Conservation (phyloP, 2,113 vertebrate genomes). For the Oenanthe oenanthe region DNA sequence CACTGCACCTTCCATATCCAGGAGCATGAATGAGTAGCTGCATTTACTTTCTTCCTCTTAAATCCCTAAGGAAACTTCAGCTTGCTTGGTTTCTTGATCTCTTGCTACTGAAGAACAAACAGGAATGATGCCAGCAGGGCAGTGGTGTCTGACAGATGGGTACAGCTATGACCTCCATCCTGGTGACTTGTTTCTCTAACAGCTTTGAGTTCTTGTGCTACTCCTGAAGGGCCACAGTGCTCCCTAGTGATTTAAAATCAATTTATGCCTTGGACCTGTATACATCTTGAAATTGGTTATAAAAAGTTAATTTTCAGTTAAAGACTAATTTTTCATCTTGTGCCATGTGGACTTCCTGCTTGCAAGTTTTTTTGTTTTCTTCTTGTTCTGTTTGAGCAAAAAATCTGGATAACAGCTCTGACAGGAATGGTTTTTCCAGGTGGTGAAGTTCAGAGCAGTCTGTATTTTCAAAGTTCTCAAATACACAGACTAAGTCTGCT, state of each 20-base stretch:
- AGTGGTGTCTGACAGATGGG: not conserved
- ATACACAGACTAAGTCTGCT: not conserved
- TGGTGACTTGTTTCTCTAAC: not conserved
- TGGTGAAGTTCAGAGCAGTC: not conserved
- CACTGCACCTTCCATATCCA: not conserved
- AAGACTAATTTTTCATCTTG: not conserved
- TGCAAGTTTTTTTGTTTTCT: not conserved
- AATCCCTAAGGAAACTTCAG: not conserved
- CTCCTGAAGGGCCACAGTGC: conserved; percentile 39
- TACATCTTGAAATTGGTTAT: not conserved
- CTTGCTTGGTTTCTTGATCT: not conserved
- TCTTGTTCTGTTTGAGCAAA: not conserved
- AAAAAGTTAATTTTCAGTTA: not conserved
- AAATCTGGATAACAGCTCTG: not conserved
- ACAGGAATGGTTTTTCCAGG: not conserved
- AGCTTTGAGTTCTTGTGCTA: not conserved
- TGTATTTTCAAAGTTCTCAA: not conserved
- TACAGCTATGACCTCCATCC: not conserved
- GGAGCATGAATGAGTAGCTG: not conserved
- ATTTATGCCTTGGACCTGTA: not conserved
- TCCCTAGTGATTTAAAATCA: conserved; percentile 25
- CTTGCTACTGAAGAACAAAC: not conserved
- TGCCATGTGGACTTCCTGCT: not conserved
- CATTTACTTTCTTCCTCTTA: not conserved
- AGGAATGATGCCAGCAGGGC: not conserved